Conservation (phyloP, 2,888 invertebrate genomes). For the Melieria omissa region DNA sequence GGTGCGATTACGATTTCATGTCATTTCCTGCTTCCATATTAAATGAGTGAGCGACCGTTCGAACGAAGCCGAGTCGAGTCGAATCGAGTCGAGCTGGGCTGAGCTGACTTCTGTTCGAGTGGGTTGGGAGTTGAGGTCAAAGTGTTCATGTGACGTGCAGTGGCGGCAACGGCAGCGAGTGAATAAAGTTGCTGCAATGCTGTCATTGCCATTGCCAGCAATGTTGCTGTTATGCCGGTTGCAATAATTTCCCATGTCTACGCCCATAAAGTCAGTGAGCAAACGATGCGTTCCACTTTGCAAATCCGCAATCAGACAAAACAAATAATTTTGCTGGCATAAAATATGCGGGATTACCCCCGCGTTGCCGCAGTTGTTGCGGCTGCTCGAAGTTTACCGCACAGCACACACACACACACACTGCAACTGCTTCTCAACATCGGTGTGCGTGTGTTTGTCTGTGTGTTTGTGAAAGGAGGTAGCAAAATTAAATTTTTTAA, state of each 20-base stretch:
- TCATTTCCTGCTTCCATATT: conserved; percentile 60
- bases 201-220: no score
- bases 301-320: conserved; percentile 67
- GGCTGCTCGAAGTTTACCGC: conserved; percentile 1
- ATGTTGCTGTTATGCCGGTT: neutral
- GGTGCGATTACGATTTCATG: conserved; percentile 57
- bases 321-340: conserved; percentile 58
- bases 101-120: no score
- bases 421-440: no score
- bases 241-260: conserved; percentile 37
- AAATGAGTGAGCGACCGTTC: conserved; percentile 50
- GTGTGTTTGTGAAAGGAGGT: no score
- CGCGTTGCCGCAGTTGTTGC: conserved; percentile 23
- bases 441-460: no score
- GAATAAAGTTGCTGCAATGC: no score
- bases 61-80: no score
- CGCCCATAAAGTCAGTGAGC: conserved; percentile 40
- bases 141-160: no score
- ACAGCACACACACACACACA: neutral
- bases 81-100: no score
- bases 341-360: conserved; percentile 37
- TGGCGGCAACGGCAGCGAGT: no score
- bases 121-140: no score
- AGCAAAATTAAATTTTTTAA: no score
- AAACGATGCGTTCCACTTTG: conserved; percentile 51